A percentile compares a stretch with the other conserved stretches of the same genome.
phyloP scores from a whole-genome alignment of 2,113 vertebrate species.

The Phalacrocorax pelagicus region DNA sequence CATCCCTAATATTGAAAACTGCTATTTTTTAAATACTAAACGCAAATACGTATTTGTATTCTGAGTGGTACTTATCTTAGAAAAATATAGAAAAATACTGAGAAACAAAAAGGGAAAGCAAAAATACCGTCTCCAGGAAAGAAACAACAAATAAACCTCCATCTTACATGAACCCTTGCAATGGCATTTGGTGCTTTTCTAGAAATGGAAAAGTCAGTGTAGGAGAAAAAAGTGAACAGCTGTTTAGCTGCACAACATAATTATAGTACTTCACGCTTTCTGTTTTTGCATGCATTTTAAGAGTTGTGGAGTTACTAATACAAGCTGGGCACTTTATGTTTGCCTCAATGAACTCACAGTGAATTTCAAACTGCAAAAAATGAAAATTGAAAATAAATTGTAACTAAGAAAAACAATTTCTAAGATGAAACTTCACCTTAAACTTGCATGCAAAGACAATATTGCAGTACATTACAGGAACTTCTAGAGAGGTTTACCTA shows the following conservation, averaged over 20 bases:
- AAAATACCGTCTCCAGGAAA: background rate
- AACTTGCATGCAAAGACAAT: background rate
- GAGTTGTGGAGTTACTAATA: background rate
- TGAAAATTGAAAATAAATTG: background rate
- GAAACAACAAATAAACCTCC: background rate
- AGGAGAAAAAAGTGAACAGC: slow-evolving; percentile 19
- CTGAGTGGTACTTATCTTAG: background rate
- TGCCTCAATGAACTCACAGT: background rate
- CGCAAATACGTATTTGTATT: background rate
- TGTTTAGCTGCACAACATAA: slow-evolving; percentile 35
- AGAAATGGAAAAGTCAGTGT: slow-evolving; percentile 18
- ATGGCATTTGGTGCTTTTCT: background rate
- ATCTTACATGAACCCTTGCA: background rate
- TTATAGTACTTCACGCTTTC: background rate
- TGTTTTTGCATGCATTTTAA: slow-evolving; percentile 14
- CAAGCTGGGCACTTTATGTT: background rate
- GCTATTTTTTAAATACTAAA: background rate
- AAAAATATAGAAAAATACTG: background rate
- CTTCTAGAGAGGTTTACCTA: background rate
- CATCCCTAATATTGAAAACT: background rate
- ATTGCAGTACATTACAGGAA: background rate
- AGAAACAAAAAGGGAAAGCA: background rate
- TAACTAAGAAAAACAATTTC: background rate
- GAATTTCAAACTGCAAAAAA: background rate
- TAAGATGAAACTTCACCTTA: background rate